Evolutionary conservation across 1,140 invertebrate genomes (phyloP).

Genomic region (Megalopta genalis): DNA sequence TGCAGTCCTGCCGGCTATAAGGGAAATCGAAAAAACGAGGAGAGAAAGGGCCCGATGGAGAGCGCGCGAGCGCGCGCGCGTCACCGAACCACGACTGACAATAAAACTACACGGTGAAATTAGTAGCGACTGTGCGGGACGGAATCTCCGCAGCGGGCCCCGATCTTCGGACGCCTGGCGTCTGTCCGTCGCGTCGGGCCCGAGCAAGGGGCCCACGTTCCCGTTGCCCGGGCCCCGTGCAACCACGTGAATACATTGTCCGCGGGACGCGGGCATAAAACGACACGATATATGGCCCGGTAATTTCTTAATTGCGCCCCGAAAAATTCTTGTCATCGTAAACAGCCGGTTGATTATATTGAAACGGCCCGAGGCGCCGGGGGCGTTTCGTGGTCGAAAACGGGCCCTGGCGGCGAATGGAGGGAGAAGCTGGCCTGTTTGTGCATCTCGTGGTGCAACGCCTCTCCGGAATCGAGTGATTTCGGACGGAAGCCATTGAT

Average conservation of each 20-base stretch:
- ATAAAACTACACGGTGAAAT: constrained; percentile 50
- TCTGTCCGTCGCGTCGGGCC: constrained; percentile 52
- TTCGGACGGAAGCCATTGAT: not conserved
- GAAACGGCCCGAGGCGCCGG: constrained; percentile 66
- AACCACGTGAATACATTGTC: constrained; percentile 74
- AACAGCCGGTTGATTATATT: constrained; percentile 75
- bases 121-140: constrained; percentile 37
- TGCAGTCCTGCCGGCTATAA: no score
- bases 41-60: not conserved
- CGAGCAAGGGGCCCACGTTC: constrained; percentile 11
- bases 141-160: constrained; percentile 37
- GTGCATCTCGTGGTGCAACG: not conserved
- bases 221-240: constrained; percentile 48
- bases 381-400: constrained; percentile 47
- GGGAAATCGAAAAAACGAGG: not conserved
- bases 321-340: constrained; percentile 79
- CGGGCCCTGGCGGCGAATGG: not conserved
- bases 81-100: not conserved
- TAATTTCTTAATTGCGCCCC: constrained; percentile 80
- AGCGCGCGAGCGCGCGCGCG: not conserved
- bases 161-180: constrained; percentile 39
- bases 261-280: constrained; percentile 72
- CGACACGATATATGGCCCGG: constrained; percentile 76
- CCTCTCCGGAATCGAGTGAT: constrained; percentile 14
- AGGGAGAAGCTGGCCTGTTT: constrained; percentile 32